phyloP scores from a whole-genome alignment of 2,797 vertebrate species.

The Pseudochirops corinnae region DNA sequence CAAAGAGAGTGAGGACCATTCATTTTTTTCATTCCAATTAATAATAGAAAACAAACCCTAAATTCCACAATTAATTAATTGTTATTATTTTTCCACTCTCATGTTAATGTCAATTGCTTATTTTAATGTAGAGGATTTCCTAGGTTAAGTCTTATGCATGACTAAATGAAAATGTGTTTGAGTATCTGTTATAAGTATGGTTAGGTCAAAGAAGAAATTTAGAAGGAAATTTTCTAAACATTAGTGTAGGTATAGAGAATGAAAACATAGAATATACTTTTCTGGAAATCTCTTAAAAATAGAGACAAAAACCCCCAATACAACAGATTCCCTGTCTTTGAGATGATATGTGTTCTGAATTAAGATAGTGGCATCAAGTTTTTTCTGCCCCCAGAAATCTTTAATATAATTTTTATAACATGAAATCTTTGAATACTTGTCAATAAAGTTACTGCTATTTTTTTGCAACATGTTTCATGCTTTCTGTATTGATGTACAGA shows the following conservation, averaged over 20 bases:
- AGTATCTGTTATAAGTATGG: neutral
- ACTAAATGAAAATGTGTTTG: neutral
- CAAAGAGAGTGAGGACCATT: conserved; percentile 7
- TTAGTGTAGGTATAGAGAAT: conserved; percentile 8
- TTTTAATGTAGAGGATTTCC: neutral
- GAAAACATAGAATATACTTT: neutral
- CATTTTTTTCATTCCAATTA: conserved; percentile 38
- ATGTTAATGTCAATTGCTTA: neutral
- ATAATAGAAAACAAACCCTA: conserved; percentile 8
- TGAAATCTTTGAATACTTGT: conserved; percentile 14
- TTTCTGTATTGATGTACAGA: neutral
- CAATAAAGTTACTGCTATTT: neutral
- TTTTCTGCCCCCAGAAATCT: neutral
- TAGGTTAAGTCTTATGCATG: neutral
- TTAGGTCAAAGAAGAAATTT: conserved; percentile 24
- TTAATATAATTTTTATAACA: conserved; percentile 15
- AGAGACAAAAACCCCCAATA: neutral
- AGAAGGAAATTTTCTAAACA: conserved; percentile 12
- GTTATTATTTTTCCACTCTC: neutral
- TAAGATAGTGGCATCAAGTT: neutral
- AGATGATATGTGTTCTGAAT: neutral
- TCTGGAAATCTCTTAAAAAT: neutral
- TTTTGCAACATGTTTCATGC: neutral
- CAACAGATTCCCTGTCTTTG: neutral
- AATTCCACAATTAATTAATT: conserved; percentile 6